These are phyloP conservation scores for Anas bahamensis DNA, from an alignment of 2,797 vertebrate genomes.

Conservation along the genomic window DNA sequence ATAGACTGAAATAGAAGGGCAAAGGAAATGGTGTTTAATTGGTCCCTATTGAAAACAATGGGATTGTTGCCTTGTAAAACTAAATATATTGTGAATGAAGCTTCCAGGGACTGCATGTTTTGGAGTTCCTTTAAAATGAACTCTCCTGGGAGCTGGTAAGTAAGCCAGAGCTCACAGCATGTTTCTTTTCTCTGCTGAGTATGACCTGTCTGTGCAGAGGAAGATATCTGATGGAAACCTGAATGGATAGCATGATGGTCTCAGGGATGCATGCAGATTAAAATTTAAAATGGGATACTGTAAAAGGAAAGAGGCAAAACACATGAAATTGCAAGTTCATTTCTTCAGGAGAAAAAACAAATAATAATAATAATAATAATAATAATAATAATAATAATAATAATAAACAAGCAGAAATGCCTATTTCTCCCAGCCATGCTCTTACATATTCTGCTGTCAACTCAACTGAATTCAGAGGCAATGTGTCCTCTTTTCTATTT, in stretches of 20 bases:
- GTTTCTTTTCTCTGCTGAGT: not conserved
- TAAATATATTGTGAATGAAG: conserved; percentile 14
- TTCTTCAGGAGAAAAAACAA: not conserved
- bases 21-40: not conserved
- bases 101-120: not conserved
- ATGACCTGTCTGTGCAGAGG: not conserved
- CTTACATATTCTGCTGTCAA: not conserved
- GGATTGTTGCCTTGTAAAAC: not conserved
- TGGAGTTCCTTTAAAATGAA: not conserved
- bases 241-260: not conserved
- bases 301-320: not conserved
- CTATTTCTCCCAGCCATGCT: not conserved
- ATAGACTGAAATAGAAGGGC: not conserved
- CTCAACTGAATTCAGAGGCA: not conserved
- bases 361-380: too few relatives aligned
- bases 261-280: not conserved
- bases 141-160: not conserved
- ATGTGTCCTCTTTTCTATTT: not conserved
- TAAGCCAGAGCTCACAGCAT: not conserved
- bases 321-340: not conserved
- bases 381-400: too few relatives aligned
- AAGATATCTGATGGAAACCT: not conserved
- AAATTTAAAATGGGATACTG: not conserved
- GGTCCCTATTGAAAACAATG: not conserved
- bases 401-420: not conserved